These are phyloP conservation scores for Nesometra sesokonis DNA, from an alignment of 35 echinoderm and acorn worm species.

Conservation along the genomic window DNA sequence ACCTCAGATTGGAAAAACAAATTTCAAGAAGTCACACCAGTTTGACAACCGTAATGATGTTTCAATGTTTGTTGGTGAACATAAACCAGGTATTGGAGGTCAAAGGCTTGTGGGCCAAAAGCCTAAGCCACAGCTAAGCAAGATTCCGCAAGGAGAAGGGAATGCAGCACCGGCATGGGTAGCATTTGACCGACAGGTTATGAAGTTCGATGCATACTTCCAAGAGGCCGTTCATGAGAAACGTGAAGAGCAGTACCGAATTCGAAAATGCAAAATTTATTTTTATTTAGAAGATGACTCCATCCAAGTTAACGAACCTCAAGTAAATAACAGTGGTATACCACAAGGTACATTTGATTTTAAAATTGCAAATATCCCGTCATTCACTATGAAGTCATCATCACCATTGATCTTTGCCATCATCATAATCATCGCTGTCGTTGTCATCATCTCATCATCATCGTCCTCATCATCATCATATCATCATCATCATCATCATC, in stretches of 20 bases:
- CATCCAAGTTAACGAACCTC: constrained; percentile 88
- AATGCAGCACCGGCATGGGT: constrained; percentile 95
- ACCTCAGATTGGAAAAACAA: constrained; percentile 72
- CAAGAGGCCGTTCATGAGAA: constrained; percentile 96
- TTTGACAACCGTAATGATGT: constrained; percentile 92
- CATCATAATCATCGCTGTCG: no score
- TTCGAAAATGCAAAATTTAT: constrained; percentile 88
- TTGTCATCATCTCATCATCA: no score
- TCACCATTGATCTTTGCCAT: no score
- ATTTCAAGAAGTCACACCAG: constrained; percentile 86
- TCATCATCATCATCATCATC: no score
- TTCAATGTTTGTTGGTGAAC: constrained; percentile 91
- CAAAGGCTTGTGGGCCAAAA: constrained; percentile 73
- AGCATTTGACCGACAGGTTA: constrained; percentile 87
- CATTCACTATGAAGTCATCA: no score
- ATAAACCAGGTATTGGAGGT: constrained; percentile 90
- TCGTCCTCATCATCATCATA: no score
- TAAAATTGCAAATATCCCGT: no score
- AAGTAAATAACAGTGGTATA: constrained; percentile 83
- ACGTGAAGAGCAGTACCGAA: constrained; percentile 69
- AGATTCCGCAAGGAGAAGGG: constrained; percentile 80
- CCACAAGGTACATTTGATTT: constrained; percentile 98
- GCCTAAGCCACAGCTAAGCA: constrained; percentile 63
- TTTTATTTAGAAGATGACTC: constrained; percentile 96
- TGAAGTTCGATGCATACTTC: constrained; percentile 84